Evolutionary conservation across 2,113 vertebrate species (phyloP), one percentile per base, ranked within the genome.

Genomic region (Carassius auratus): DNA sequence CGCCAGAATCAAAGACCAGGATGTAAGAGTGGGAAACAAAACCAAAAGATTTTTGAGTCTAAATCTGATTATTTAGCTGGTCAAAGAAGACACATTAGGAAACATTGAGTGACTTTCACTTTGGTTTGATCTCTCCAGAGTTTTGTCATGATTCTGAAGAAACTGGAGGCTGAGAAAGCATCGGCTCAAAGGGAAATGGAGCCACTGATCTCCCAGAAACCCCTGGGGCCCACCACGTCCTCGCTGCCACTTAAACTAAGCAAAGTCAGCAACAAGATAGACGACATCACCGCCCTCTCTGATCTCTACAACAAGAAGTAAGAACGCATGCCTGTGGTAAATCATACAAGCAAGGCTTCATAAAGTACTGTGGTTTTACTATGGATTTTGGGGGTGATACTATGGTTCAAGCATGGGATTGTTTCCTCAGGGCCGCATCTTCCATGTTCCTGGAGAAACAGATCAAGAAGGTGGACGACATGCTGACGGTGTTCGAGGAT

Each of bases 261-360:
- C 5, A 89, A 89, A 0, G 91, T 95, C 89, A 95, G 94, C 90
- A 96, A 94, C 92, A 98, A 97, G 89, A 94, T 96, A 80, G 95
- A 91, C 0, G 94, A 97, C 4, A 87, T 96, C 86, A 94, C 89
- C 8, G 42, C 89, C 36, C 96, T 99, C 45, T 92, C 95, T n/a
- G 88, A 87, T 55, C 96, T 97, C 83, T 99, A 96, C 4, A 90
- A 92, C 0, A 95, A 97, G 91, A 99, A 99, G 98, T 99, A 93
- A 91, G 94, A 93, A 85, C 1, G 8, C 8, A 10, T 38, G 17
- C 68, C 26, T 33, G 26, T 8, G 3, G 66, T 9, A 36, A 69
- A 69, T 69, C 3, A 38, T 59, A 59, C 57, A 8, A 59, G 57
- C 57, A 59, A 21, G 19, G 57, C 57, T 59, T 8, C 57, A 59